Conservation (phyloP, 2,888 invertebrate species). For the Mythimna loreyi region DNA sequence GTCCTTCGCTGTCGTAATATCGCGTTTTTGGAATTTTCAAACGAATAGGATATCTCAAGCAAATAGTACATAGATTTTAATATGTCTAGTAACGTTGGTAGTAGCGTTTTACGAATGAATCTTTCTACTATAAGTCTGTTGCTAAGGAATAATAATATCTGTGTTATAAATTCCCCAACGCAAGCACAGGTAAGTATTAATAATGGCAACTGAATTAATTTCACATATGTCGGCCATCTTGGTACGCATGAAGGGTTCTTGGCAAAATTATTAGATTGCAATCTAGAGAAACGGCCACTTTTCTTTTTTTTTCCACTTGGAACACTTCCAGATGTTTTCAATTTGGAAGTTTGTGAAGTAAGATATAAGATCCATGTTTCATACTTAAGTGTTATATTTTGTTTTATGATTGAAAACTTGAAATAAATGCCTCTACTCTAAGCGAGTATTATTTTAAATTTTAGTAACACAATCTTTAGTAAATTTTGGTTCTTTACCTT, state of each 20-base stretch:
- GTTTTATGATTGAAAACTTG: slow-evolving; percentile 4
- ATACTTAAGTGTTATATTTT: slow-evolving; percentile 18
- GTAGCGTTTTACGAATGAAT: slow-evolving; percentile 65
- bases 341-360: slow-evolving; percentile 55
- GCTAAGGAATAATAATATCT: slow-evolving; percentile 70
- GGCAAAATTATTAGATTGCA: slow-evolving; percentile 65
- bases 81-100: slow-evolving; percentile 29
- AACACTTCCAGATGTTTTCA: slow-evolving; percentile 61
- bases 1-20: too few relatives aligned
- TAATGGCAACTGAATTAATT: slow-evolving; percentile 68
- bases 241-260: slow-evolving; percentile 57
- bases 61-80: neutral
- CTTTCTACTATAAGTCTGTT: slow-evolving; percentile 68
- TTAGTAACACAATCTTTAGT: neutral
- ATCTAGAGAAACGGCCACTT: slow-evolving; percentile 53
- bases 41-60: neutral
- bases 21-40: neutral
- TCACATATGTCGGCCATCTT: slow-evolving; percentile 60
- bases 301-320: slow-evolving; percentile 55
- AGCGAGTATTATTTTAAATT: neutral
- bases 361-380: slow-evolving; percentile 44
- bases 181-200: slow-evolving; percentile 71
- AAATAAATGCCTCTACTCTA: neutral
- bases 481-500: neutral
- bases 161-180: slow-evolving; percentile 67